Conservation (phyloP, 2,113 vertebrate species). For the Lamprotornis superbus region DNA sequence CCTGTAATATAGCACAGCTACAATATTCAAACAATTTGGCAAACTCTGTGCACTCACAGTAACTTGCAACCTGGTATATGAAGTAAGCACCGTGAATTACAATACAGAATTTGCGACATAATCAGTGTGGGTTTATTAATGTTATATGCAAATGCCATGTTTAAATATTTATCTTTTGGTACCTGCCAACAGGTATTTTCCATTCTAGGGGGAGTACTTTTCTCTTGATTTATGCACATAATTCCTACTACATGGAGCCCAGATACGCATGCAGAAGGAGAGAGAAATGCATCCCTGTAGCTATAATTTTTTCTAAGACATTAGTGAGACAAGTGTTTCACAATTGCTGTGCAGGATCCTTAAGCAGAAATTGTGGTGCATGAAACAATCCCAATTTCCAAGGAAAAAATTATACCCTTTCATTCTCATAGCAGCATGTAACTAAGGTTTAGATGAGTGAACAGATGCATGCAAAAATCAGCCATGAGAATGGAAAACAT, state of each 20-base stretch:
- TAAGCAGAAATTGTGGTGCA: slow-evolving; percentile 63
- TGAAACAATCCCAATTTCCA: slow-evolving; percentile 61
- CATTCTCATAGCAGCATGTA: slow-evolving; percentile 74
- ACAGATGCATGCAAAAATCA: slow-evolving; percentile 76
- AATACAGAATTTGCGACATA: slow-evolving; percentile 9
- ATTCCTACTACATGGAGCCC: neutral
- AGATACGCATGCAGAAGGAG: neutral
- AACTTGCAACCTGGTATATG: slow-evolving; percentile 36
- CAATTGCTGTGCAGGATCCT: slow-evolving; percentile 56
- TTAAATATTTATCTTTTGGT: slow-evolving; percentile 51
- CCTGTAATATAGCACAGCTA: slow-evolving; percentile 7
- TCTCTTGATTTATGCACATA: slow-evolving; percentile 2
- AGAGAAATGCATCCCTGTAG: slow-evolving; percentile 3
- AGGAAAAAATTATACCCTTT: slow-evolving; percentile 74
- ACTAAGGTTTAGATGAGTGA: slow-evolving; percentile 75
- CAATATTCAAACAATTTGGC: slow-evolving; percentile 17
- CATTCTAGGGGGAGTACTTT: slow-evolving; percentile 37
- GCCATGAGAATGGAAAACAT: slow-evolving; percentile 70
- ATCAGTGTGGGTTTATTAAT: slow-evolving; percentile 44
- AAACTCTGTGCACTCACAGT: neutral
- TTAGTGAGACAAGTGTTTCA: slow-evolving; percentile 56
- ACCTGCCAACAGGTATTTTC: slow-evolving; percentile 61
- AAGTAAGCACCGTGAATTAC: slow-evolving; percentile 17
- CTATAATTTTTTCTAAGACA: slow-evolving; percentile 28
- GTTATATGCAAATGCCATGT: slow-evolving; percentile 6